Evolutionary conservation across 2,113 vertebrate species (phyloP), one percentile per base, ranked within the genome.

Genomic region (Perca flavescens): DNA sequence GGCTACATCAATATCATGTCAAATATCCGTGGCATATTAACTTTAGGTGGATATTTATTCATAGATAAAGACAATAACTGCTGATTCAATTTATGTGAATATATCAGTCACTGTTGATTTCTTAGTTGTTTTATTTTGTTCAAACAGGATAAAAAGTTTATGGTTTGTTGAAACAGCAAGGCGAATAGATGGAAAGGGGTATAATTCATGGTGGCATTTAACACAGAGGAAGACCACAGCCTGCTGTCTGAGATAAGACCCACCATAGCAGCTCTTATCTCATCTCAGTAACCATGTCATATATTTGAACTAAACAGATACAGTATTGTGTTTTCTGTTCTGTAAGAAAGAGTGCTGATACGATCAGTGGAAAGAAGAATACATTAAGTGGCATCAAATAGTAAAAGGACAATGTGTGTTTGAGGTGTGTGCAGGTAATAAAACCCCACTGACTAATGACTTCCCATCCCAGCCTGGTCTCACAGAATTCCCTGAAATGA

Each of bases 221-320:
- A 69, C 70, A 83, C 54, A 62, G 52, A 66, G 65, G 62, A 77
- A 2, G 7, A 83, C 21, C 74, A 77, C 52, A 81, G 69, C 68
- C 86, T 88, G 86, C 66, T 57, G 76, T 84, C 68, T 68, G 57
- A 78, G 90, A 89, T 86, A 86, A 89, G 81, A 66, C 75, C n/a
- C 57, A 25, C 60, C 12, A 19, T 16, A 36, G 36, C 19, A 52
- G 17, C 53, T 69, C 57, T 83, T 80, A 79, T 86, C 85, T 6
- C 1, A 31, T 86, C 83, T 6, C 1, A 31, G 52, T 22, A 50
- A 72, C 69, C 61, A 60, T 52, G 78, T 84, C 75, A 50, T 79
- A 63, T 72, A 64, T 82, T 77, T 67, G 25, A 12, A 66, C 69
- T 25, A 15, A 74, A 80, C 74, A 75, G 69, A 60, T 70, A 50